Conservation (phyloP, 2,113 vertebrate species). For the Grammomys surdaster region DNA sequence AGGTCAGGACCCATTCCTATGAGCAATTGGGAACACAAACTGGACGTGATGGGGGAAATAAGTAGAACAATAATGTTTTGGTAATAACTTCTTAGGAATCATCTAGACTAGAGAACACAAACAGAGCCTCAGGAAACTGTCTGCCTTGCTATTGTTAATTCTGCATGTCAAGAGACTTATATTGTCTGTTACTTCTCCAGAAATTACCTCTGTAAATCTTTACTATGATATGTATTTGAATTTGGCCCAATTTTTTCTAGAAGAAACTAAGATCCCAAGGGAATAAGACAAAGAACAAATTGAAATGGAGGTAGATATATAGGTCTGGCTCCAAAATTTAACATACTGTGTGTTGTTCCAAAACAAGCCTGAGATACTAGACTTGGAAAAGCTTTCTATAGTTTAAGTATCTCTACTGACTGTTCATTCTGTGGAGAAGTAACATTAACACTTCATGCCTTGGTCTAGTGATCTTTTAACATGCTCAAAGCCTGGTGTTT, state of each 20-base stretch:
- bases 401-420: conserved; percentile 17
- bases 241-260: conserved; percentile 1
- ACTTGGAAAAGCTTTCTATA: conserved; percentile 27
- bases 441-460: background rate
- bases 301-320: background rate
- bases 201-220: conserved; percentile 54
- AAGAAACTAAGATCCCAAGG: background rate
- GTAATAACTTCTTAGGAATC: background rate
- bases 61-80: background rate
- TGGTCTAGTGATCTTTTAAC: background rate
- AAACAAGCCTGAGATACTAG: background rate
- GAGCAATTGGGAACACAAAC: background rate
- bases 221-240: background rate
- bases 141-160: conserved; percentile 40
- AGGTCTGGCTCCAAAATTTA: background rate
- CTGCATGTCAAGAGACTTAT: background rate
- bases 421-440: background rate
- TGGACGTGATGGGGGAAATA: background rate
- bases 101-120: background rate
- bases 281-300: background rate
- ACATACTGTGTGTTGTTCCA: background rate
- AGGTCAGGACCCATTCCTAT: background rate
- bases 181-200: background rate
- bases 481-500: background rate
- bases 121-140: background rate